These are phyloP conservation scores for Merodon equestris DNA, from an alignment of 2,888 invertebrate species.

Conservation along the genomic window DNA sequence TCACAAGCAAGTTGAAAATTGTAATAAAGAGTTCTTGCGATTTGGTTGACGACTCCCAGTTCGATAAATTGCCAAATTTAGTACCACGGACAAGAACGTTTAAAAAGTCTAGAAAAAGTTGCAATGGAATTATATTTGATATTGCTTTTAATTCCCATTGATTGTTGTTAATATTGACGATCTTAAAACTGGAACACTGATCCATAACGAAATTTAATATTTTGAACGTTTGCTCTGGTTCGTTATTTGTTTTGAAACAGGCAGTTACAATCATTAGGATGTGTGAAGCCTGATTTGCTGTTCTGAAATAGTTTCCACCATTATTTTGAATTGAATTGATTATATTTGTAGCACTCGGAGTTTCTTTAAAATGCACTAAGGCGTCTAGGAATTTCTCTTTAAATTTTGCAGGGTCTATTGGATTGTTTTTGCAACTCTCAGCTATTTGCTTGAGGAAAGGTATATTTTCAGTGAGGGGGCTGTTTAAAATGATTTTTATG, in stretches of 20 bases:
- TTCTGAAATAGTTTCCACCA: conserved; percentile 69
- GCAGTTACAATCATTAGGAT: conserved; percentile 73
- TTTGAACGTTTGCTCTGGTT: conserved; percentile 67
- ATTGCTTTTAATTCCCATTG: conserved; percentile 76
- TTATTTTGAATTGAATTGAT: conserved; percentile 73
- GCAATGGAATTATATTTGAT: conserved; percentile 80
- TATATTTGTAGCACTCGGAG: conserved; percentile 69
- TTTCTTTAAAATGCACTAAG: conserved; percentile 69
- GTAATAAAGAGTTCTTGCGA: conserved; percentile 69
- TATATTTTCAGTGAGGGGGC: conserved; percentile 70
- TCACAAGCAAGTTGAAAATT: conserved; percentile 71
- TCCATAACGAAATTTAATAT: conserved; percentile 70
- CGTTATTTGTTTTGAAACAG: conserved; percentile 70
- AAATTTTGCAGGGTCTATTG: conserved; percentile 70
- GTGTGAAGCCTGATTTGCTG: conserved; percentile 72
- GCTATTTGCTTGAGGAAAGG: conserved; percentile 70
- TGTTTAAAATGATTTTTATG: conserved; percentile 71
- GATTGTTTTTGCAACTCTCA: conserved; percentile 6
- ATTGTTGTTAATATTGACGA: conserved; percentile 58
- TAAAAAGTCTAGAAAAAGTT: conserved; percentile 81
- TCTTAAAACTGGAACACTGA: conserved; percentile 69
- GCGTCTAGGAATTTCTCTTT: conserved; percentile 73
- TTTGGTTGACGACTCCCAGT: conserved; percentile 71
- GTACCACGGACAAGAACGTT: conserved; percentile 80
- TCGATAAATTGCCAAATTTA: conserved; percentile 73